Conservation (phyloP, 2,113 vertebrate genomes). For the Apeltes quadracus region DNA sequence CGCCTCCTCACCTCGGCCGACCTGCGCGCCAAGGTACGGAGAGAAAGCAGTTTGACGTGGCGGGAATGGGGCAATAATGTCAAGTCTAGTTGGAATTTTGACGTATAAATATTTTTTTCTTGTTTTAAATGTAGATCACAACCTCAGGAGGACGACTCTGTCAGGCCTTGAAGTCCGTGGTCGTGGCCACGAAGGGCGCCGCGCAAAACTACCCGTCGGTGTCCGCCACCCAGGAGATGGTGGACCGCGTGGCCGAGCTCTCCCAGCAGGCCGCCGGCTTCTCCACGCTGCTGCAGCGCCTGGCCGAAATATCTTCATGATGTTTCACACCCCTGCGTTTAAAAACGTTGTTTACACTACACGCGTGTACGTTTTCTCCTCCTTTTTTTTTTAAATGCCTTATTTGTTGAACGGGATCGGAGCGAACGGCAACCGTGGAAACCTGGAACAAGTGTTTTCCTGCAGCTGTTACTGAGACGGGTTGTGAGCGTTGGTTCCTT, state of each 20-base stretch:
- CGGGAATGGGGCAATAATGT: too few species aligned
- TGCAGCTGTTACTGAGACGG: constrained; percentile 45
- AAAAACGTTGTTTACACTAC: constrained; percentile 52
- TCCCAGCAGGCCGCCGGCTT: constrained; percentile 87
- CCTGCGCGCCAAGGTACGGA: constrained; percentile 81
- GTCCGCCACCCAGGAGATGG: constrained; percentile 86
- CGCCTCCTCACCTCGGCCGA: constrained; percentile 85
- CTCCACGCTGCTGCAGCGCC: constrained; percentile 84
- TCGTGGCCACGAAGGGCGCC: constrained; percentile 88
- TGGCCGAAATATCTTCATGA: constrained; percentile 82
- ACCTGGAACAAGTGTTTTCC: constrained; percentile 26
- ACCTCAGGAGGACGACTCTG: constrained; percentile 85
- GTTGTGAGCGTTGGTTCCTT: constrained; percentile 32
- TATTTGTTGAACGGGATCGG: constrained; percentile 66
- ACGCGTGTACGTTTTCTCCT: constrained; percentile 42
- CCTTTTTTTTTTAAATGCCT: constrained; percentile 69
- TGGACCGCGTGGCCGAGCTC: constrained; percentile 85
- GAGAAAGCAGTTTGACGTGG: not conserved
- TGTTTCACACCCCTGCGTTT: constrained; percentile 26
- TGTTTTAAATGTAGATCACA: constrained; percentile 75
- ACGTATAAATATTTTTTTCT: not conserved
- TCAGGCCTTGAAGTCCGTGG: constrained; percentile 86
- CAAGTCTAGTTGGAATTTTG: not conserved
- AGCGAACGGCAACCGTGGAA: constrained; percentile 30
- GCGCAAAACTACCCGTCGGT: constrained; percentile 89